A percentile compares a stretch with the other conserved stretches of the same genome.
These are phyloP conservation scores for Pseudoatta argentina DNA, from an alignment of 1,140 invertebrate species.

Conservation along the genomic window DNA sequence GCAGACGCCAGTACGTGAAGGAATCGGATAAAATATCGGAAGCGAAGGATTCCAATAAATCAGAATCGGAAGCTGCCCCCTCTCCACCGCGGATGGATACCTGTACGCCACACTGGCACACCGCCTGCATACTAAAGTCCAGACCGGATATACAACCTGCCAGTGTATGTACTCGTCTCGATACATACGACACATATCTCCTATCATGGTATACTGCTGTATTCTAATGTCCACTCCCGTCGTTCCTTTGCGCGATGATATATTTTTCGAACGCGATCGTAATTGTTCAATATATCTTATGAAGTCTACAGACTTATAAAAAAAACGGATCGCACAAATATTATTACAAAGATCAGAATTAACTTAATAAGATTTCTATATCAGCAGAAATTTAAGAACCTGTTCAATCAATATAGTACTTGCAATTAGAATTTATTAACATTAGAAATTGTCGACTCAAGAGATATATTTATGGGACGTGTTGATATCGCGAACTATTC, in stretches of 20 bases:
- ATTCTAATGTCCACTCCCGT: slow-evolving; percentile 53
- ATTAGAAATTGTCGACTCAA: not conserved
- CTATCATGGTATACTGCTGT: slow-evolving; percentile 8
- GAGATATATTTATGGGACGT: slow-evolving; percentile 1
- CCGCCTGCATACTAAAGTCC: slow-evolving; percentile 84
- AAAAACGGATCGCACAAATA: not conserved
- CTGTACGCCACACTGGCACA: slow-evolving; percentile 78
- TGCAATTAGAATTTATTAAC: not conserved
- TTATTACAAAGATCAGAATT: not conserved
- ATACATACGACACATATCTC: slow-evolving; percentile 72
- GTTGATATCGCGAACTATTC: slow-evolving; percentile 55
- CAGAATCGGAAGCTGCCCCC: slow-evolving; percentile 84
- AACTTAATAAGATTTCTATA: not conserved
- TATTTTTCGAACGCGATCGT: slow-evolving; percentile 60
- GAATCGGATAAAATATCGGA: slow-evolving; percentile 81
- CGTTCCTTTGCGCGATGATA: slow-evolving; percentile 56
- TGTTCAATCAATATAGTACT: not conserved
- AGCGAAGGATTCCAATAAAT: slow-evolving; percentile 84
- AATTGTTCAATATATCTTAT: not conserved
- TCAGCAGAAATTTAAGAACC: not conserved
- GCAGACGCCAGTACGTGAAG: slow-evolving; percentile 69
- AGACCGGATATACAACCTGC: slow-evolving; percentile 85
- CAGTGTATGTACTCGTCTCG: slow-evolving; percentile 81
- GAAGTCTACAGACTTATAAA: not conserved
- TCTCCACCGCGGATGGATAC: slow-evolving; percentile 73